Conservation (phyloP, 2,888 invertebrate genomes). For the Leucozona laternaria region DNA sequence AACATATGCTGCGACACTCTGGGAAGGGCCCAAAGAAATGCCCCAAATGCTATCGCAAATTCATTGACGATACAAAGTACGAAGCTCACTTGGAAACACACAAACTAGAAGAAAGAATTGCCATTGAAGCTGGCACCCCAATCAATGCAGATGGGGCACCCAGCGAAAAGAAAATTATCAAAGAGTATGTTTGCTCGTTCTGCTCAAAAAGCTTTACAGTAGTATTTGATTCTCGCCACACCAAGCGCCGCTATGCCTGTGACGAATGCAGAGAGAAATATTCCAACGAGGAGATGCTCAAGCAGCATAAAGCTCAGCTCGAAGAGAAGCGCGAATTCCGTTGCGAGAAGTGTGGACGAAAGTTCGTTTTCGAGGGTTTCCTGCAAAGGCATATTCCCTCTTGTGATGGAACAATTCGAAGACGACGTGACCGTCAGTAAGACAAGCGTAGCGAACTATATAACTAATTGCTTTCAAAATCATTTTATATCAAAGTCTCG, state of each 20-base stretch:
- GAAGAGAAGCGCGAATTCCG: constrained; percentile 83
- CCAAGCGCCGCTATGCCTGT: constrained; percentile 83
- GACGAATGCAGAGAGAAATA: constrained; percentile 83
- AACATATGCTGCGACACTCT: constrained; percentile 82
- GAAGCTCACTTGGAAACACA: constrained; percentile 82
- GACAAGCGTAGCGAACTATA: background rate
- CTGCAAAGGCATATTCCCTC: constrained; percentile 82
- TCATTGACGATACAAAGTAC: constrained; percentile 81
- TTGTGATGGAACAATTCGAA: constrained; percentile 83
- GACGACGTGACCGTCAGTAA: constrained; percentile 80
- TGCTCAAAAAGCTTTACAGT: constrained; percentile 82
- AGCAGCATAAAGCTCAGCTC: constrained; percentile 82
- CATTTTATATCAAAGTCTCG: constrained; percentile 29
- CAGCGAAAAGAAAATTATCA: constrained; percentile 82
- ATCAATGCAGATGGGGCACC: constrained; percentile 68
- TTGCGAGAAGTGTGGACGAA: constrained; percentile 82
- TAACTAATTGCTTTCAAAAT: constrained; percentile 8
- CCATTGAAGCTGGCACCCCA: constrained; percentile 79
- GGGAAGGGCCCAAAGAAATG: constrained; percentile 83
- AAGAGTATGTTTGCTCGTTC: constrained; percentile 83
- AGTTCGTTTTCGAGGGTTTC: constrained; percentile 83
- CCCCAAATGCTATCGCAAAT: constrained; percentile 82
- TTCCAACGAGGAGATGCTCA: constrained; percentile 82
- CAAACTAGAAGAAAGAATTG: constrained; percentile 81
- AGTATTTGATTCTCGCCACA: constrained; percentile 82